Evolutionary conservation across 2,888 invertebrate species (phyloP).

Genomic region (Tubulanus polymorphus): DNA sequence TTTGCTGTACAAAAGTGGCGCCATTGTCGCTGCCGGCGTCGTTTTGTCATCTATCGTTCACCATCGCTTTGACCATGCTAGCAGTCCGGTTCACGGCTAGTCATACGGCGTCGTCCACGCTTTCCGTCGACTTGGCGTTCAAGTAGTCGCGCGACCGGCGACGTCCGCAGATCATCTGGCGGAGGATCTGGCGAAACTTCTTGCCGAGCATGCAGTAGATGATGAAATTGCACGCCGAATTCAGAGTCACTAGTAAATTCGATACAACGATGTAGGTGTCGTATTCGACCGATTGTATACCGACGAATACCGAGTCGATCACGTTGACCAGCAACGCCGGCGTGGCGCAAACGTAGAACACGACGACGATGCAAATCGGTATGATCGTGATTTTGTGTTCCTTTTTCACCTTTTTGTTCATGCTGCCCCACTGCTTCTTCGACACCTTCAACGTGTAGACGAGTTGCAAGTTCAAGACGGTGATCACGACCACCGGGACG

Average conservation of each 20-base stretch:
- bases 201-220: conserved; percentile 26
- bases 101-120: background rate
- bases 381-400: conserved; percentile 30
- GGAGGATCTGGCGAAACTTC: conserved; percentile 21
- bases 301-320: conserved; percentile 23
- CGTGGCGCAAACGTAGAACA: conserved; percentile 27
- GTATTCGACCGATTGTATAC: background rate
- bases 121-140: background rate
- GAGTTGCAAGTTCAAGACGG: conserved; percentile 25
- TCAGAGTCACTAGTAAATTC: conserved; percentile 25
- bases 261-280: conserved; percentile 8
- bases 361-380: conserved; percentile 27
- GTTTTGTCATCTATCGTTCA: too few relatives aligned
- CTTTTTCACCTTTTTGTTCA: conserved; percentile 22
- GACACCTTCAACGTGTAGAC: conserved; percentile 22
- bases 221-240: conserved; percentile 27
- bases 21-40: too few relatives aligned
- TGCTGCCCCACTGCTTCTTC: conserved; percentile 23
- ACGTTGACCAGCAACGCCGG: conserved; percentile 28
- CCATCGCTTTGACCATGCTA: too few relatives aligned
- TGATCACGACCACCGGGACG: conserved; percentile 22
- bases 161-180: conserved; percentile 12
- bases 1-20: too few relatives aligned
- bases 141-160: background rate
- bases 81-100: too few relatives aligned